Percentiles rank a stretch among this genome's conserved stretches.
Conservation (phyloP, 2,888 invertebrate species). For the Clostera curtula region DNA sequence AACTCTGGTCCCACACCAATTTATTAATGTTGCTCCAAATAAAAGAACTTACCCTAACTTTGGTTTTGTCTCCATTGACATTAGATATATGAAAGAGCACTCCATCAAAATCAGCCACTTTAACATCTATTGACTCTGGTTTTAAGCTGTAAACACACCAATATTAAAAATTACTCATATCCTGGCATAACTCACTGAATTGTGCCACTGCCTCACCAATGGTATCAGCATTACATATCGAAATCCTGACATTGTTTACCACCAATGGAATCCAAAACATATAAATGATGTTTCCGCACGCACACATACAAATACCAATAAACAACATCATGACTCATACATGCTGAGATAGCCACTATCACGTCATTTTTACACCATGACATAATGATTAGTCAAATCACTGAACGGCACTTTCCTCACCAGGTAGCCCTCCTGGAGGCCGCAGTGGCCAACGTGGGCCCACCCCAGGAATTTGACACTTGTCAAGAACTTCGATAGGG, state of each 20-base stretch:
- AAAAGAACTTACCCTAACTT: conserved; percentile 88
- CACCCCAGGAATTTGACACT: conserved; percentile 68
- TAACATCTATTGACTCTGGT: conserved; percentile 95
- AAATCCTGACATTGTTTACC: conserved; percentile 47
- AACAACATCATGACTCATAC: conserved; percentile 64
- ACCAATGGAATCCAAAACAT: conserved; percentile 51
- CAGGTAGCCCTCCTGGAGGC: conserved; percentile 25
- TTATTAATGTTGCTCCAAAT: not conserved
- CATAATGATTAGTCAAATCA: conserved; percentile 31
- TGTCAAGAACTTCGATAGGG: conserved; percentile 59
- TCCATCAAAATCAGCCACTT: conserved; percentile 98
- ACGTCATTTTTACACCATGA: conserved; percentile 44
- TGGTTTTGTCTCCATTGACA: conserved; percentile 95
- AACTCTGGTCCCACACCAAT: too few relatives aligned
- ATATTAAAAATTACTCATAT: conserved; percentile 30
- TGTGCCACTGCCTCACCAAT: conserved; percentile 14
- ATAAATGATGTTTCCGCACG: conserved; percentile 59
- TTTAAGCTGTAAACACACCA: conserved; percentile 83
- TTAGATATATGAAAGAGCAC: conserved; percentile 99
- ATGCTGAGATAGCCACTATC: conserved; percentile 56
- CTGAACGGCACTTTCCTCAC: conserved; percentile 17
- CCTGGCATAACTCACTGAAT: conserved; percentile 21
- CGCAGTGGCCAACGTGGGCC: conserved; percentile 69
- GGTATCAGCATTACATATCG: conserved; percentile 24
- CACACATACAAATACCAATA: conserved; percentile 46